Base-by-base conservation (phyloP, 2,113 vertebrate species). In the Brachyhypopomus gauderio region DNA sequence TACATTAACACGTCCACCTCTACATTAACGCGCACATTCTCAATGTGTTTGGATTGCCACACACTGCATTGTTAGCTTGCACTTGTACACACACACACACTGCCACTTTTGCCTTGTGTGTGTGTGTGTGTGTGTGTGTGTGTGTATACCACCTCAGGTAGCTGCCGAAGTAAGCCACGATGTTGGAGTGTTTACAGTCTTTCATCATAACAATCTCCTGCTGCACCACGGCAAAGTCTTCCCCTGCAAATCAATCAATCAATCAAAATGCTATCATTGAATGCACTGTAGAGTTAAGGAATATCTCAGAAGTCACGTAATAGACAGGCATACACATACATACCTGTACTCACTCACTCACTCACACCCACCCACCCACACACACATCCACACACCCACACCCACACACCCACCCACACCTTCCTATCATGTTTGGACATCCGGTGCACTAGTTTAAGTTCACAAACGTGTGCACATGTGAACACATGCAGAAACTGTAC, bases 201-300 rank as follows among this genome's bases (percentile, higher is more conserved):
- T 99, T 99, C 98, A 99, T 99, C 97, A 99, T 99, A 86, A 99
- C 94, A 85, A 99, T 99, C 94, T 99, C 98, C 92, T 99, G 98
- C 95, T 99, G 98, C 84, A 99, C 97, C 87, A 99, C 97, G 76
- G 95, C 97, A 94, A 99, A 99, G 93, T 99, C 98, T 92, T 99
- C 97, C 80, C 98, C 98, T 99, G 89, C 87, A 86, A 89, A 12
- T 36, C 11, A 58, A 12, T 1, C 19, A 45, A 27, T 55, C 17
- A 52, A 12, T 52, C 45, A 12, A 0, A 52, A 52, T 11, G 25
- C 0, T 30, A 7, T 56, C 1, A 56, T 14, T 74, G 8, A 56
- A 73, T 17, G 8, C 2, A 30, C 11, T 20, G 16, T 16, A 20
- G n/a, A 34, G 56, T 30, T 30, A 19, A n/a, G 16, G 22, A 58